Conservation (phyloP, 1,140 invertebrate genomes). For the Philopotamus ludificatus region DNA sequence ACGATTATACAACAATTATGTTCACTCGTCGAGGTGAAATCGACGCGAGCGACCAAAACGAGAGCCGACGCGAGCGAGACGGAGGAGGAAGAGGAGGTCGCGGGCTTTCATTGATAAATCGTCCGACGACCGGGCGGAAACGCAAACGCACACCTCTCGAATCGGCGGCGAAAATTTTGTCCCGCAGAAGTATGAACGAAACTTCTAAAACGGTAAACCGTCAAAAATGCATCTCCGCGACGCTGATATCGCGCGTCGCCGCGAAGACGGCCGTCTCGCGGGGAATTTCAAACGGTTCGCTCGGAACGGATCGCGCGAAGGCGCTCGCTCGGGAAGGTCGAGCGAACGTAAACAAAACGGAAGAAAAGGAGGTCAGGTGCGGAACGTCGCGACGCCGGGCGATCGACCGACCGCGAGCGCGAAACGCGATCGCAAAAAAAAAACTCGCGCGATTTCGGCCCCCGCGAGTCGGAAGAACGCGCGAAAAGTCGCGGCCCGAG, state of each 20-base stretch:
- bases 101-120: conserved; percentile 28
- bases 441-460: neutral
- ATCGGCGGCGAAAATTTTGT: neutral
- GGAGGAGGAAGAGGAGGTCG: conserved; percentile 1
- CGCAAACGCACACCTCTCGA: conserved; percentile 10
- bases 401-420: conserved; percentile 10
- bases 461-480: neutral
- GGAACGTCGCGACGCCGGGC: conserved; percentile 18
- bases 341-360: conserved; percentile 36
- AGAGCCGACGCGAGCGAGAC: neutral
- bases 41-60: neutral
- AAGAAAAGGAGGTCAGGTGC: conserved; percentile 38
- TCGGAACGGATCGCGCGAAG: neutral
- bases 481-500: neutral
- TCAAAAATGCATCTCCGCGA: no score
- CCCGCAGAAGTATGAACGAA: no score
- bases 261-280: neutral
- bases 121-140: conserved; percentile 26
- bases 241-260: no score
- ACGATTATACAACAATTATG: neutral
- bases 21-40: neutral
- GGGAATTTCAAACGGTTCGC: neutral
- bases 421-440: conserved; percentile 12
- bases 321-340: conserved; percentile 13
- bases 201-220: no score